phyloP scores from a whole-genome alignment of 23 tunicate species.

The Clavelina lepadiformis region DNA sequence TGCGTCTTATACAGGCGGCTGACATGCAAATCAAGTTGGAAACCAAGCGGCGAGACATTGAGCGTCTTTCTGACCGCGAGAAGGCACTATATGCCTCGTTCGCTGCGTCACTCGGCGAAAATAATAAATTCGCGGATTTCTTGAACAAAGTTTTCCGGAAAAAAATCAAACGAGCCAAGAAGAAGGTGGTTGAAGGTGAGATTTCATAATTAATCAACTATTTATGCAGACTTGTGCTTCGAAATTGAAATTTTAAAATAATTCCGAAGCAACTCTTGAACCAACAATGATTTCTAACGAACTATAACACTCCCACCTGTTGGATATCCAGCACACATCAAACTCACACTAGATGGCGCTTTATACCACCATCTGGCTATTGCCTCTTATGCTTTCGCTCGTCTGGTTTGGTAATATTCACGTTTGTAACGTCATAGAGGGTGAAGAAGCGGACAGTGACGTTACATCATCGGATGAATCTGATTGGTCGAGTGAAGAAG shows the following conservation, averaged over 20 bases:
- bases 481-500: conserved; percentile 91
- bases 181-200: conserved; percentile 65
- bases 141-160: conserved; percentile 92
- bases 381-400: no score
- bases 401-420: no score
- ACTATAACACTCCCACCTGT: no score
- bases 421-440: conserved; percentile 26
- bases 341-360: no score
- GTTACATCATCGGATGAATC: conserved; percentile 91
- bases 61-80: conserved; percentile 76
- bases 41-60: conserved; percentile 78
- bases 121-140: conserved; percentile 91
- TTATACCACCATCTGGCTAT: no score
- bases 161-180: conserved; percentile 93
- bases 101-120: conserved; percentile 69
- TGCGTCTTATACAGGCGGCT: conserved; percentile 42
- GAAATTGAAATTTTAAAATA: no score
- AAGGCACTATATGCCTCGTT: conserved; percentile 74
- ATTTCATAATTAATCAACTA: no score
- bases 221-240: no score
- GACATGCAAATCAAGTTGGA: conserved; percentile 61
- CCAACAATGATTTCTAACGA: no score
- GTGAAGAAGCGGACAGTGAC: conserved; percentile 78
- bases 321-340: no score
- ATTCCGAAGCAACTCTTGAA: no score